Evolutionary conservation across 2,888 invertebrate genomes (phyloP).

Genomic region (Metellina segmentata): DNA sequence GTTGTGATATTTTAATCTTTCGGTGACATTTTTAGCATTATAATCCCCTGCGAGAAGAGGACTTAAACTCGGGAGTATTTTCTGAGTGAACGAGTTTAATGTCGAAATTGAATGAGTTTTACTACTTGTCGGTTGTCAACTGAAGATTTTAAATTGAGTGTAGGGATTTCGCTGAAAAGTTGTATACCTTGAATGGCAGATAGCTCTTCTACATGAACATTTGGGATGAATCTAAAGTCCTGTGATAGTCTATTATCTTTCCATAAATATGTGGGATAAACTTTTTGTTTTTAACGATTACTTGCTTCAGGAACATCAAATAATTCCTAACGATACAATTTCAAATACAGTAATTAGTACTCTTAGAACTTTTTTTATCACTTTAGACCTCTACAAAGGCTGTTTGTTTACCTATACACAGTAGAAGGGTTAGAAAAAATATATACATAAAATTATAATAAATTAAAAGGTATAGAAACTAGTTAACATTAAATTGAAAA

Average conservation of each 20-base stretch:
- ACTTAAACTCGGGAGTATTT: not conserved
- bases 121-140: not conserved
- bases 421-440: too few relatives aligned
- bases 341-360: too few relatives aligned
- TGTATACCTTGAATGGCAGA: not conserved
- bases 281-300: too few relatives aligned
- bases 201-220: not conserved
- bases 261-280: too few relatives aligned
- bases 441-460: too few relatives aligned
- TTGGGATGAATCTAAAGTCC: not conserved
- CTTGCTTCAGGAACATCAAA: too few relatives aligned
- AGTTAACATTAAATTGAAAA: too few relatives aligned
- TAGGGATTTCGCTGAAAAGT: not conserved
- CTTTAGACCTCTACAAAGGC: too few relatives aligned
- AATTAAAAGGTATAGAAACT: too few relatives aligned
- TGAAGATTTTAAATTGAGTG: not conserved
- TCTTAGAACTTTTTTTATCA: too few relatives aligned
- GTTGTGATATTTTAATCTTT: slow-evolving; percentile 1
- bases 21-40: not conserved
- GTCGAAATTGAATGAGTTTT: not conserved
- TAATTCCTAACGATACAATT: too few relatives aligned
- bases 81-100: not conserved
- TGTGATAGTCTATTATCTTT: not conserved
- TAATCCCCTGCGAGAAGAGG: not conserved
- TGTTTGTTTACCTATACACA: too few relatives aligned